Percentiles rank a stretch among this genome's conserved stretches.
Evolutionary conservation across 2,888 invertebrate genomes (phyloP).

Genomic region (Lysandra bellargus): DNA sequence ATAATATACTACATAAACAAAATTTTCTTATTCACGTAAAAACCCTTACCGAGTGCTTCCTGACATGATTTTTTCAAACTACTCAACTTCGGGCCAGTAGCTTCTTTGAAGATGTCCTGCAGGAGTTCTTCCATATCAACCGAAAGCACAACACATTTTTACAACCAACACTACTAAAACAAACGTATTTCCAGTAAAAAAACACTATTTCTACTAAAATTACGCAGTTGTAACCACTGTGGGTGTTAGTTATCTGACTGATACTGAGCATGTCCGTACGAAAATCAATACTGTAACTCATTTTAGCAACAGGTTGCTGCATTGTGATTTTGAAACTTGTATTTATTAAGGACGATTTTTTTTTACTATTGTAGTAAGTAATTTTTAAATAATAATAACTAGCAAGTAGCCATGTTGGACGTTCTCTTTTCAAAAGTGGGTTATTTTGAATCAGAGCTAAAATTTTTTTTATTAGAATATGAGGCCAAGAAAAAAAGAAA

Average conservation of each 20-base stretch:
- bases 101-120: conserved; percentile 91
- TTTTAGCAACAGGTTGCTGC: conserved; percentile 19
- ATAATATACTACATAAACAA: too few species aligned
- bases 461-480: too few species aligned
- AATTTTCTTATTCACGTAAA: neutral
- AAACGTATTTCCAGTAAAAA: conserved; percentile 9
- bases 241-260: conserved; percentile 63
- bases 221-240: conserved; percentile 47
- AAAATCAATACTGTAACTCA: conserved; percentile 64
- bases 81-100: conserved; percentile 87
- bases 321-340: neutral
- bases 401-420: too few species aligned
- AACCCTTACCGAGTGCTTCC: conserved; percentile 88
- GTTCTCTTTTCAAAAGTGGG: too few species aligned
- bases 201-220: conserved; percentile 30
- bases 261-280: conserved; percentile 68
- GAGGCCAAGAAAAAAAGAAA: too few species aligned
- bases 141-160: conserved; percentile 44
- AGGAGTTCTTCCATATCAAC: conserved; percentile 91
- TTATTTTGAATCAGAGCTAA: too few species aligned
- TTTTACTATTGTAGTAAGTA: neutral
- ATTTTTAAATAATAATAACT: too few species aligned
- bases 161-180: conserved; percentile 16
- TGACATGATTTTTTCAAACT: conserved; percentile 90
- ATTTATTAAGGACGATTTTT: neutral